Evolutionary conservation across 2,113 vertebrate species (phyloP), one percentile per base, ranked within the genome.

Genomic region (Phalacrocorax aristotelis): DNA sequence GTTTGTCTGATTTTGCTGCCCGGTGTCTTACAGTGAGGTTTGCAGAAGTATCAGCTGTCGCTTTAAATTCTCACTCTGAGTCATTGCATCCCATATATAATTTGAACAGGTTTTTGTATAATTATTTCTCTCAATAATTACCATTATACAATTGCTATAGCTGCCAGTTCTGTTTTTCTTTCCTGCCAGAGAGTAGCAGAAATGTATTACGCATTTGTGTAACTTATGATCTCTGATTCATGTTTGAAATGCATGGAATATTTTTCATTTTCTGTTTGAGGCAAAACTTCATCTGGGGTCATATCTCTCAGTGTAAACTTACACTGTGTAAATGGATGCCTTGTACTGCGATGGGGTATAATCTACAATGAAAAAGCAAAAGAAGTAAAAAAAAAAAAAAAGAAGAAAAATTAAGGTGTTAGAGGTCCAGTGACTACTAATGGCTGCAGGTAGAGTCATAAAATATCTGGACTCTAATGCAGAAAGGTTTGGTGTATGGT

Each of bases 161-260:
- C 95, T 97, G 93, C 95, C 97, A 96, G 79, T 77, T 97, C 90
- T 92, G 88, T 88, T 97, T 94, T 95, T 75, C 71, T 93, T 83
- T 83, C 68, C 83, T 93, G 79, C 66, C 79, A 77, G 79, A 71
- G 85, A 95, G 25, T 16, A 94, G 83, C 83, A 93, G 92, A 94
- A 95, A 80, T 66, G 76, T 74, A 78, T 96, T 86, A 90, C 30
- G 1, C 12, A 20, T 93, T 89, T 62, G 90, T 92, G 58, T 93
- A 96, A 94, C 93, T 97, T 93, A 80, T 6, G 71, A 78, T 94
- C 96, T 92, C 78, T 92, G 95, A 94, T 88, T 78, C 76, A 6
- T 88, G 85, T 90, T 97, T 97, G 94, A 97, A 97, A 97, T 96
- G 92, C 96, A 95, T 96, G 97, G 95, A 97, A 96, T 96, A 97